Percentiles rank a stretch among this genome's conserved stretches.
phyloP scores from a whole-genome alignment of 2,888 invertebrate genomes.

The Cotesia congregata region DNA sequence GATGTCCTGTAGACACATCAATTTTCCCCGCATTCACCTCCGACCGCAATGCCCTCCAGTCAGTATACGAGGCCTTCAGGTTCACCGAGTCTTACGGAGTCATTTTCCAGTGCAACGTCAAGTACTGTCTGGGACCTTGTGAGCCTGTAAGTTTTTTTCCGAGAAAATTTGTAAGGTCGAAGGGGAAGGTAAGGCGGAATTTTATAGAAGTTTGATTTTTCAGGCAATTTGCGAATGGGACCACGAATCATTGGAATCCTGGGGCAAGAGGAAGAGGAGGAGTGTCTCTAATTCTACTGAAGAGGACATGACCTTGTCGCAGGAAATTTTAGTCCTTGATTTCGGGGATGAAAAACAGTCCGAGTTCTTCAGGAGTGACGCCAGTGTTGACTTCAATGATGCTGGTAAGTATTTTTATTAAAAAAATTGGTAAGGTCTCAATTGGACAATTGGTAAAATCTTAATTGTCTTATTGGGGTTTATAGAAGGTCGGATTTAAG shows the following conservation, averaged over 20 bases:
- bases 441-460: no score
- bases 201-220: not conserved
- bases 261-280: constrained; percentile 88
- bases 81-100: constrained; percentile 97
- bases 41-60: constrained; percentile 91
- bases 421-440: not conserved
- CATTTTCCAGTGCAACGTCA: constrained; percentile 97
- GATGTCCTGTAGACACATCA: constrained; percentile 91
- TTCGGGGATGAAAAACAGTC: constrained; percentile 91
- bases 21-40: constrained; percentile 95
- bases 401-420: constrained; percentile 63
- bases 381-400: constrained; percentile 74
- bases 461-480: no score
- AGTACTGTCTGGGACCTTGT: constrained; percentile 94
- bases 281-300: constrained; percentile 78
- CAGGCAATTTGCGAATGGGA: constrained; percentile 85
- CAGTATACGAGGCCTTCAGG: constrained; percentile 93
- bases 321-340: constrained; percentile 93
- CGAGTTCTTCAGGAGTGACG: constrained; percentile 84
- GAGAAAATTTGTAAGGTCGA: not conserved
- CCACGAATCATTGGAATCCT: constrained; percentile 89
- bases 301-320: constrained; percentile 92
- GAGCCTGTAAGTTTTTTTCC: constrained; percentile 80
- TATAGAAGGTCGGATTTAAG: no score
- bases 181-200: not conserved